Base-by-base conservation (phyloP, 2,888 invertebrate genomes). In the Balanococcus diminutus region DNA sequence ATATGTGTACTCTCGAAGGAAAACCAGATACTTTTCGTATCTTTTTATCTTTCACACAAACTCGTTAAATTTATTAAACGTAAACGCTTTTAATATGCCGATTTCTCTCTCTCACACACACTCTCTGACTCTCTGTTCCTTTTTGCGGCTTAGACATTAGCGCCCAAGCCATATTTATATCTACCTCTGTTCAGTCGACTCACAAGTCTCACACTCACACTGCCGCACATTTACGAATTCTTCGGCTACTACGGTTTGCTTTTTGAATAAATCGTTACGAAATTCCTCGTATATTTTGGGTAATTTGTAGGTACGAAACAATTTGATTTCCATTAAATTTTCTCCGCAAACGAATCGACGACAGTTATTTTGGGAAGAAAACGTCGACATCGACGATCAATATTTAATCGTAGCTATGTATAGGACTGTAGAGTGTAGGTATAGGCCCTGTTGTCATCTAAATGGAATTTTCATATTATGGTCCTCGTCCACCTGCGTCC, bases 51-150 rank as follows among this genome's bases (percentile, higher is more conserved):
- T 28, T 67, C 61, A 25, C 61, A 28, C 61, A 67, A 25, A 67
- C 61, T 67, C 61, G 61, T 67, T 67, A 67, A 67, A 67, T 67
- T 67, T 67, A 67, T 67, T 67, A 67, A 67, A 51, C 51, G 25
- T 67, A 22, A 28, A 28, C 61, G 61, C 25, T 67, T 67, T 67
- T 67, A 67, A 67, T 67, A 25, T 25, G 14, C 61, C 61, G 61
- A 67, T 28, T 28, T 67, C 22, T 28, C 61, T 11, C 28, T 8
- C 51, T 51, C 19, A n/a, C n/a, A 2, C 8, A 9, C 42, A 19
- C 51, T 51, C 19, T 51, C 19, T 14, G 42, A 9, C 42, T 42
- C 19, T 9, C 2, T 28, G 5, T 56, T 28, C 0, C 61, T 28
- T 11, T 67, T 56, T 28, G 22, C 19, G 22, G 19, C 14, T 28